Evolutionary conservation across 2,797 vertebrate genomes (phyloP).

Genomic region (Streptopelia turtur): DNA sequence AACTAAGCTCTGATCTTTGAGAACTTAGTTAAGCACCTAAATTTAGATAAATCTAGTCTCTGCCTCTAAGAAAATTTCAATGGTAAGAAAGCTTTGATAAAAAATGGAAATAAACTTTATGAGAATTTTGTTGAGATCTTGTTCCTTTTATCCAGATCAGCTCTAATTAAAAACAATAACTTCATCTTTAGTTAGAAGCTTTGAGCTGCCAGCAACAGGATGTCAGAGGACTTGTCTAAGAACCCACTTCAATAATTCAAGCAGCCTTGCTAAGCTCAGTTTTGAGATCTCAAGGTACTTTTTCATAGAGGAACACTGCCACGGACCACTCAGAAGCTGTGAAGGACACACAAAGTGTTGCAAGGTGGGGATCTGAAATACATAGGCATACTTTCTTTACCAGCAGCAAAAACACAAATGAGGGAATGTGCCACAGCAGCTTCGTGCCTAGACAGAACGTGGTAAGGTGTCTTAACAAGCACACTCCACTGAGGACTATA

Average conservation of each 20-base stretch:
- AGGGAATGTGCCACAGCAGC: background rate
- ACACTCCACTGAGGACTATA: background rate
- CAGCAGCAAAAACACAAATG: background rate
- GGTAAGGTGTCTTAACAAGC: background rate
- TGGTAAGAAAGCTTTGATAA: background rate
- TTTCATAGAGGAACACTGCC: background rate
- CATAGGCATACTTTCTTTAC: background rate
- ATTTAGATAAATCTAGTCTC: background rate
- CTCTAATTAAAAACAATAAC: conserved; percentile 15
- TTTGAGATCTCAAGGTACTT: background rate
- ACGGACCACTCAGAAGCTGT: background rate
- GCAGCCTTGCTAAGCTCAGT: background rate
- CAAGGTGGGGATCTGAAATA: background rate
- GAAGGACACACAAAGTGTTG: background rate
- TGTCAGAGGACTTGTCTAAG: background rate
- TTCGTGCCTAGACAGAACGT: background rate
- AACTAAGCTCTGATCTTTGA: background rate
- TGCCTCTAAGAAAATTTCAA: background rate
- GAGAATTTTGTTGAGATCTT: background rate
- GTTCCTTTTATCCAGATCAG: background rate
- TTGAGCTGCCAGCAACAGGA: background rate
- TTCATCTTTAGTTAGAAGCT: conserved; percentile 19
- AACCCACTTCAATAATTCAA: background rate
- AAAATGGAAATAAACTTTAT: background rate
- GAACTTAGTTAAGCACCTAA: background rate